Evolutionary conservation across 2,888 invertebrate species (phyloP).

Genomic region (Perizoma affinitatum): DNA sequence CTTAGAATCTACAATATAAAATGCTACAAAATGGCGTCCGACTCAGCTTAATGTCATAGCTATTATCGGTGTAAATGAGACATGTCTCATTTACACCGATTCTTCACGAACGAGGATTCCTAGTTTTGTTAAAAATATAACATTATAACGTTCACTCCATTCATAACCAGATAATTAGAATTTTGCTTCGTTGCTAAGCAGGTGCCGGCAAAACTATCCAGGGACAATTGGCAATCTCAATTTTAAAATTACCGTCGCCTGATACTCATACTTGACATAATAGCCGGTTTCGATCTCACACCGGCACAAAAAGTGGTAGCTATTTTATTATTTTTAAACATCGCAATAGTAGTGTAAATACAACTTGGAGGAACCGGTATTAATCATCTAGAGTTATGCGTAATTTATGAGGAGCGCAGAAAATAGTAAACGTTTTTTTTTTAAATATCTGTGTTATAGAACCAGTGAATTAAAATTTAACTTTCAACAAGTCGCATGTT

Average conservation of each 20-base stretch:
- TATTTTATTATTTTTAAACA: slow-evolving; percentile 61
- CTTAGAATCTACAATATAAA: too few species aligned
- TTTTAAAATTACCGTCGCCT: slow-evolving; percentile 75
- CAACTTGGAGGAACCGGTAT: slow-evolving; percentile 60
- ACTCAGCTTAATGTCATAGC: too few species aligned
- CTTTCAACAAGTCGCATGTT: slow-evolving; percentile 49
- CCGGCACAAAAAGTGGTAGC: slow-evolving; percentile 64
- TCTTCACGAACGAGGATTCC: too few species aligned
- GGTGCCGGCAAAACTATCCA: slow-evolving; percentile 43
- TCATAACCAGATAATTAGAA: background rate
- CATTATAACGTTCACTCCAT: too few species aligned
- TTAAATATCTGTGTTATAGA: slow-evolving; percentile 41
- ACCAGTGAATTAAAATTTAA: slow-evolving; percentile 49
- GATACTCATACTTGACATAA: slow-evolving; percentile 57
- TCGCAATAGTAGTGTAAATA: slow-evolving; percentile 69
- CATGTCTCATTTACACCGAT: too few species aligned
- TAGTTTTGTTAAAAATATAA: too few species aligned
- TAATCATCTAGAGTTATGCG: slow-evolving; percentile 54
- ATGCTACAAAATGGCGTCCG: too few species aligned
- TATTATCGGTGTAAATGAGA: too few species aligned
- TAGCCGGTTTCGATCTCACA: slow-evolving; percentile 62
- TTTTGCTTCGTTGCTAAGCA: slow-evolving; percentile 36
- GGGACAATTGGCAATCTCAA: slow-evolving; percentile 64
- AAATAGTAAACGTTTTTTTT: slow-evolving; percentile 49
- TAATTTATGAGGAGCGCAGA: slow-evolving; percentile 54